Evolutionary conservation across 2,797 vertebrate species (phyloP), one percentile per base, ranked within the genome.

Genomic region (Lateolabrax maculatus): DNA sequence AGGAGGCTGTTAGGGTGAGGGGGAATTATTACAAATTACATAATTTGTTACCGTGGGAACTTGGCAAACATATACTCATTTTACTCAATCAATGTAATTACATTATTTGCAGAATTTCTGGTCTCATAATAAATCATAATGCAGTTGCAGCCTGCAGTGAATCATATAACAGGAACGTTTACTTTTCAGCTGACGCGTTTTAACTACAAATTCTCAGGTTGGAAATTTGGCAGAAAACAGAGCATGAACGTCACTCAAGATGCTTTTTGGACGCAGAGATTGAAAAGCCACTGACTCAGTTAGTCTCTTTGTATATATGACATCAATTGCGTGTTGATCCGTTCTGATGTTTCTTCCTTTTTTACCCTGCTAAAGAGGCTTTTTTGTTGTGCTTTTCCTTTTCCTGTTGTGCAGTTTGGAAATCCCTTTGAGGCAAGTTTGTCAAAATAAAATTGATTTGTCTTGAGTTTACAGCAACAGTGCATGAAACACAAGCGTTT

Each of bases 21-120:
- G 46, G 34, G 55, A 56, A 57, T 9, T 31, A 1, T 70, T n/a
- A n/a, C n/a, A 34, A 69, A 56, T 84, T 60, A 72, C 39, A 78
- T 58, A 79, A 86, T 31, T 31, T 46, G n/a, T 69, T 68, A 52
- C 72, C 34, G 69, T 76, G 80, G 71, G 83, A 91, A 79, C 56
- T 27, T 37, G 46, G 53, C 62, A 74, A 34, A 72, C 36, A 56
- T 15, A 34, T 29, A 49, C 44, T 71, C 18, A 52, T 63, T 39
- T n/a, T n/a, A 19, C 63, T 84, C 77, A 70, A 16, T 84, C 80
- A 74, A 41, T 48, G 51, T 60, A 79, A 90, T 81, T 60, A 78
- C 80, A 79, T 83, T 55, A 84, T 63, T 69, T 61, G 29, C 62
- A 61, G 41, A 60, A 75, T 57, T 80, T 84, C 53, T 55, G 64